Percentiles rank a stretch among this genome's conserved stretches.
phyloP scores from a whole-genome alignment of 2,888 invertebrate genomes.

The Cerastis leucographa region DNA sequence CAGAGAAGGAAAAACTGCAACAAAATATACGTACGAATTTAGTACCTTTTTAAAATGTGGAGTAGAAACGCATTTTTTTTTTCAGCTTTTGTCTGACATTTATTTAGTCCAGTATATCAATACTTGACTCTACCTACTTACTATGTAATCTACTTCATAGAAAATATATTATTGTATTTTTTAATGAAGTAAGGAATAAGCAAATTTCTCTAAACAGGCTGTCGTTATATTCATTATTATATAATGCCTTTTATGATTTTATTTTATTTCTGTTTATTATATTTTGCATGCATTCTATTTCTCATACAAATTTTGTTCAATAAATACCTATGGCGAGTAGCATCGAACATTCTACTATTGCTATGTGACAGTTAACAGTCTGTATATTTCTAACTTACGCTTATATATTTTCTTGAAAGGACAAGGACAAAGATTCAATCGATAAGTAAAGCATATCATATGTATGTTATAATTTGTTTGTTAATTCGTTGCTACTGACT shows the following conservation, averaged over 20 bases:
- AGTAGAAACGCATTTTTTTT: too few species aligned
- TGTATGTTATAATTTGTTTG: slow-evolving; percentile 13
- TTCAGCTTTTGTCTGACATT: too few species aligned
- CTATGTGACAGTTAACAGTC: not conserved
- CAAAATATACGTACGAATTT: not conserved
- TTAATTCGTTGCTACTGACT: slow-evolving; percentile 37
- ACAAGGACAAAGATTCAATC: not conserved
- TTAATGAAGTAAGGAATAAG: too few species aligned
- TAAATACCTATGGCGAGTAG: not conserved
- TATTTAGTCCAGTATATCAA: too few species aligned
- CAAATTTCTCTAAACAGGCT: too few species aligned
- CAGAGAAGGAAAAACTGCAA: not conserved
- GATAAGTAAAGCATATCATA: not conserved
- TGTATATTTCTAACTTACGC: not conserved
- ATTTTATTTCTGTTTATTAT: too few species aligned
- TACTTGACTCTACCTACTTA: too few species aligned
- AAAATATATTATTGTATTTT: too few species aligned
- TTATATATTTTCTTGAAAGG: not conserved
- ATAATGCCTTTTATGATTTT: not conserved
- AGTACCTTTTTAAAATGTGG: too few species aligned
- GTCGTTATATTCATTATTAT: not conserved
- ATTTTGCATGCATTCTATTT: too few species aligned
- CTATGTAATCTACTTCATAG: too few species aligned
- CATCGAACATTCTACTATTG: not conserved
- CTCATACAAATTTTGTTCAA: not conserved